Conservation (phyloP, 2,797 vertebrate species). For the Enteromius treurensis region DNA sequence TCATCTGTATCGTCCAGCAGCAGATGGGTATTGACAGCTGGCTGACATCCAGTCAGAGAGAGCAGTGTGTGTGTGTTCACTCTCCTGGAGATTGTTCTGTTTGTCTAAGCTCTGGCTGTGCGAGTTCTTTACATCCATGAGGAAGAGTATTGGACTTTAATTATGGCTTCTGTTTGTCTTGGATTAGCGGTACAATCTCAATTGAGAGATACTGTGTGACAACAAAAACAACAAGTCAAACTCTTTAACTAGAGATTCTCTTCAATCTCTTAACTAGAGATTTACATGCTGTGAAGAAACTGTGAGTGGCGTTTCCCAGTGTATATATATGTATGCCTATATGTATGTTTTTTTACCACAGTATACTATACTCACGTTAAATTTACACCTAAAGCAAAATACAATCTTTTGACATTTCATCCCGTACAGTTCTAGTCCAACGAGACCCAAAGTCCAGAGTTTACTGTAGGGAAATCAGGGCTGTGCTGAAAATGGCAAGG, state of each 20-base stretch:
- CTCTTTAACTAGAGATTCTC: not conserved
- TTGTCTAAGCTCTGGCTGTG: not conserved
- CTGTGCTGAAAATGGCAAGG: conserved; percentile 19
- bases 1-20: conserved; percentile 32
- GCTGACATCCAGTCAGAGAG: conserved; percentile 40
- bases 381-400: not conserved
- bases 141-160: conserved; percentile 33
- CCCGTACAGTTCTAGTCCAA: not conserved
- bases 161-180: conserved; percentile 1
- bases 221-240: not conserved
- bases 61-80: conserved; percentile 27
- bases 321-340: too few species aligned
- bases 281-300: not conserved
- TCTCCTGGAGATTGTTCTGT: conserved; percentile 20
- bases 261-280: not conserved
- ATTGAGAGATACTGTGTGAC: too few species aligned
- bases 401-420: conserved; percentile 10
- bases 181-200: conserved; percentile 7
- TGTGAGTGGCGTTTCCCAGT: not conserved
- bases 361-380: not conserved
- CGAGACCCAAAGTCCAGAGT: not conserved
- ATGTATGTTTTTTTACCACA: not conserved
- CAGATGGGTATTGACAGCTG: conserved; percentile 52
- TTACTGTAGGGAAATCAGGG: conserved; percentile 19
- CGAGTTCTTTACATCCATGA: conserved; percentile 3